Evolutionary conservation across 1,140 invertebrate genomes (phyloP).

Genomic region (Drosophila oshimai): DNA sequence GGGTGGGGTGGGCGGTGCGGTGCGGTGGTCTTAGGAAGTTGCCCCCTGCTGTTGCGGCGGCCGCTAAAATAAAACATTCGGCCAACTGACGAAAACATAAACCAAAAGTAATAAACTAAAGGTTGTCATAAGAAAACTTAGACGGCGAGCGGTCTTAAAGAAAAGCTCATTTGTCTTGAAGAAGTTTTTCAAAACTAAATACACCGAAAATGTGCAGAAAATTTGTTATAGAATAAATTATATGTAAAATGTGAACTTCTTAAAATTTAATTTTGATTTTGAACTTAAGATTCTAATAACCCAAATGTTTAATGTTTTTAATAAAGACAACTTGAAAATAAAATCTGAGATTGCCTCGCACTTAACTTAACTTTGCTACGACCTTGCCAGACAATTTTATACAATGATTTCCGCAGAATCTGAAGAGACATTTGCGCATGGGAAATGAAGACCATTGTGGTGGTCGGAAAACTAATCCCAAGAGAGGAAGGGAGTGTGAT

Average conservation of each 20-base stretch:
- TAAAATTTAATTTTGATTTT: too few relatives aligned
- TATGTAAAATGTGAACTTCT: neutral
- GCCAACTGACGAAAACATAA: conserved; percentile 64
- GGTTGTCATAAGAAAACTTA: conserved; percentile 58
- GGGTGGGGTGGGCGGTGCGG: neutral
- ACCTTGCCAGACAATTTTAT: neutral
- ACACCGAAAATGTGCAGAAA: neutral
- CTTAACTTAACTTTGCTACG: conserved; percentile 2
- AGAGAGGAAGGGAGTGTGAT: neutral
- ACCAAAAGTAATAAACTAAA: conserved; percentile 68
- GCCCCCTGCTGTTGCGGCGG: conserved; percentile 49
- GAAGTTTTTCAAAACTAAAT: conserved; percentile 7
- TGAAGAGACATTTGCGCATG: neutral
- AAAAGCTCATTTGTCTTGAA: conserved; percentile 38
- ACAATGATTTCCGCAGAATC: neutral
- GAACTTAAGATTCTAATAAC: too few relatives aligned
- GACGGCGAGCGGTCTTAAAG: conserved; percentile 14
- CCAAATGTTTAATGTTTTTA: too few relatives aligned
- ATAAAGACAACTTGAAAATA: neutral
- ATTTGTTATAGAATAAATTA: neutral
- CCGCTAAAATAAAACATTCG: conserved; percentile 56
- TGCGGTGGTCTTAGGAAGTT: conserved; percentile 18
- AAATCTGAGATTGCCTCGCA: neutral
- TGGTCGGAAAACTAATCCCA: conserved; percentile 22
- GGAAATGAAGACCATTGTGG: conserved; percentile 1